Percentiles rank a stretch among this genome's conserved stretches.
Evolutionary conservation across 2,888 invertebrate genomes (phyloP).

Genomic region (Xanthia icteritia): DNA sequence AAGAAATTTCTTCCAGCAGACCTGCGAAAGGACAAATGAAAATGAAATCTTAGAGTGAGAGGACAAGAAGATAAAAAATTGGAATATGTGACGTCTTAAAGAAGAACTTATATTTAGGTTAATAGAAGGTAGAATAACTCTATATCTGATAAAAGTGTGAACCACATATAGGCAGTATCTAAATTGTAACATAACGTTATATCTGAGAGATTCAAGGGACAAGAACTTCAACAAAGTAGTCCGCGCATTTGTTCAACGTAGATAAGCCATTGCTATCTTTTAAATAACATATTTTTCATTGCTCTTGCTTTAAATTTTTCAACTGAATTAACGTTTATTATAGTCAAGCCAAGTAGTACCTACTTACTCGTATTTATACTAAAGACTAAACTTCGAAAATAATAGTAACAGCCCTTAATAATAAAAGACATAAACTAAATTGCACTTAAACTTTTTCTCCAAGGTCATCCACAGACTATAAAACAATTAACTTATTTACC

Average conservation of each 20-base stretch:
- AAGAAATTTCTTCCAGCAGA: no score
- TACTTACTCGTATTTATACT: background rate
- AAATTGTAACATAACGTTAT: background rate
- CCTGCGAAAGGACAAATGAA: no score
- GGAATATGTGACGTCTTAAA: no score
- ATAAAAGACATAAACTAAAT: constrained; percentile 18
- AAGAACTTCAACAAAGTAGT: background rate
- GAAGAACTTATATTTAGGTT: no score
- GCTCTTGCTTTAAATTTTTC: background rate
- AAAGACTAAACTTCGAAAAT: background rate
- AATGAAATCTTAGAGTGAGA: no score
- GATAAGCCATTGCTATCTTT: no score
- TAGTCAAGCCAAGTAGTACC: background rate
- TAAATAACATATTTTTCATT: background rate
- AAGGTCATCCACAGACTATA: constrained; percentile 33
- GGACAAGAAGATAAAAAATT: no score
- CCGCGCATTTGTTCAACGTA: no score
- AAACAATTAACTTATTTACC: constrained; percentile 49
- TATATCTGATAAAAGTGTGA: background rate
- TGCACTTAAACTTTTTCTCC: background rate
- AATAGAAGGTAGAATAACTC: no score
- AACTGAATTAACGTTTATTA: constrained; percentile 1
- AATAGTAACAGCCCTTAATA: background rate
- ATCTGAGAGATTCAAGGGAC: background rate
- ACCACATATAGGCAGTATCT: background rate